Evolutionary conservation across 2,888 invertebrate genomes (phyloP), one percentile per base, ranked within the genome.

Genomic region (Melinaea marsaeus): DNA sequence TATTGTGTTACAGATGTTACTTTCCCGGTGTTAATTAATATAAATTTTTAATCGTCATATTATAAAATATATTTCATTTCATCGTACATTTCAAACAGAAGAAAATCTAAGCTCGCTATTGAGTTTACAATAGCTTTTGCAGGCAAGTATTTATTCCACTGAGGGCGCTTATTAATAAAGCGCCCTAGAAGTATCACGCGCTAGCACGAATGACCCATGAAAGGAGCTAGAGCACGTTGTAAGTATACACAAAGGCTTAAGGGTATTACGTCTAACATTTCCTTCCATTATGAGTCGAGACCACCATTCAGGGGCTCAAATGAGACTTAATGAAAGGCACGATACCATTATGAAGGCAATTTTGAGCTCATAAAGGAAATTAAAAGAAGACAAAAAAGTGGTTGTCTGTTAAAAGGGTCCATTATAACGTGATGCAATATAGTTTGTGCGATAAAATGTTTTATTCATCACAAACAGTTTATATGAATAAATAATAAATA

Each of bases 301-400:
- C 81, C 81, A 83, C 85, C 83, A 85, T 86, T 86, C 82, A 81
- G 73, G 68, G 77, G 83, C 83, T 81, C 81, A 83, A 86, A 87
- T 84, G 85, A 84, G 82, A 80, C 82, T 83, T 87, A 88, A 88
- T 88, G 83, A 86, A 86, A 87, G 85, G 86, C 81, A 83, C 84
- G 84, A 86, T 86, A 85, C 84, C 81, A 83, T 87, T 86, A 88
- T 84, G 84, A 83, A 83, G 86, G 86, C 80, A 86, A 87, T 86
- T 85, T 83, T 81, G 84, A 84, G 82, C 84, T 83, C 84, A 81
- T 88, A 85, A 85, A 87, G 85, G 84, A 86, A 86, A 86, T 86
- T 85, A 86, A 86, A 86, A 85, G 81, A 79, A 83, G 81, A 86
- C 83, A 83, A 84, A 83, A 81, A 82, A 74, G 68, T 67, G 61